Conservation (phyloP, 2,888 invertebrate genomes). For the Noctua pronuba region DNA sequence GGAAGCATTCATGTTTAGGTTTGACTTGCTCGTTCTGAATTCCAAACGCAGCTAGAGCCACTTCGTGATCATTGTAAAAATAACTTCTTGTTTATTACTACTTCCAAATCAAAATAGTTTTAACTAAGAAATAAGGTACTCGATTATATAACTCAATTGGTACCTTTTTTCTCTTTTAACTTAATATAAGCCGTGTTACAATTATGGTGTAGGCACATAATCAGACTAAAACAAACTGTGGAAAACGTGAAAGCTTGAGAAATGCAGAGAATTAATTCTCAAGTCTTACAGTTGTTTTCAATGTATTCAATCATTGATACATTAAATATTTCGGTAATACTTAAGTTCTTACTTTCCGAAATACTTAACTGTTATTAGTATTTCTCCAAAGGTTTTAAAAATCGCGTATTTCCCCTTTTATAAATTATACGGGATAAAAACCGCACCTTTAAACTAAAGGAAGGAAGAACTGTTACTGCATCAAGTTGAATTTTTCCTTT, state of each 20-base stretch:
- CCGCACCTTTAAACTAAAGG: not conserved
- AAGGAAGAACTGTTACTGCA: not conserved
- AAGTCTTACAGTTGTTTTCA: not conserved
- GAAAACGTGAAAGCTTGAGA: not conserved
- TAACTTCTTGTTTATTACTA: not conserved
- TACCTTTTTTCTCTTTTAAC: not conserved
- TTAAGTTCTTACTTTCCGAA: not conserved
- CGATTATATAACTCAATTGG: not conserved
- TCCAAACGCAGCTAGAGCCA: not conserved
- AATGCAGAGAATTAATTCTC: not conserved
- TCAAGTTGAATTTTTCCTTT: not conserved
- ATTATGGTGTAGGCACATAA: not conserved
- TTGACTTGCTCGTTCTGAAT: constrained; percentile 17
- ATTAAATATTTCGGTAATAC: not conserved
- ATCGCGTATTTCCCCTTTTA: not conserved
- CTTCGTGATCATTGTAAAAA: not conserved
- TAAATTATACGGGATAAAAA: not conserved
- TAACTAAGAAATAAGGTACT: not conserved
- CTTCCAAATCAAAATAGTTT: not conserved
- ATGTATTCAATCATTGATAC: not conserved
- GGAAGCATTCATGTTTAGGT: constrained; percentile 26
- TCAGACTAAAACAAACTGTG: not conserved
- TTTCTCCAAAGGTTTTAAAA: too few species aligned
- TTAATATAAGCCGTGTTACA: not conserved
- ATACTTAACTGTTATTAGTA: not conserved